phyloP scores from a whole-genome alignment of 2,113 vertebrate species.

The Heloderma charlesbogerti region DNA sequence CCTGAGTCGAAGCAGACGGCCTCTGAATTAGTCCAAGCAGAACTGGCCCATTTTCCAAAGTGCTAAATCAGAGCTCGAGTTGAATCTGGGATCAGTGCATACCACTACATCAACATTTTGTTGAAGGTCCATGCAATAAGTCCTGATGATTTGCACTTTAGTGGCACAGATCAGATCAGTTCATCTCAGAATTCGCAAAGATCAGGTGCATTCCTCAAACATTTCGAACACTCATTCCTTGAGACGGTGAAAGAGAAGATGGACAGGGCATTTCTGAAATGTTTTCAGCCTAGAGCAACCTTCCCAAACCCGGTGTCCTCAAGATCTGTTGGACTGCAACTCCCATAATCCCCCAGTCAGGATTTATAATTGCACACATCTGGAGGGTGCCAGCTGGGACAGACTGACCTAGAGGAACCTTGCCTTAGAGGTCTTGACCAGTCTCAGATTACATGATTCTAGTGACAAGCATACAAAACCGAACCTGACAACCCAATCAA shows the following conservation, averaged over 20 bases:
- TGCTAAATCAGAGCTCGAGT: no score
- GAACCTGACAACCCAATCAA: conserved; percentile 61
- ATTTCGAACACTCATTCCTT: neutral
- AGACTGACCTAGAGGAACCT: no score
- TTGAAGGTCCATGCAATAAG: neutral
- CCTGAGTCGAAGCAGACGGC: no score
- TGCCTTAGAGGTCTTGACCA: neutral
- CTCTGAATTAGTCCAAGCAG: no score
- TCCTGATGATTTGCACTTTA: neutral
- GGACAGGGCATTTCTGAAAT: neutral
- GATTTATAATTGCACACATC: no score
- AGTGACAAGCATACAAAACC: conserved; percentile 10
- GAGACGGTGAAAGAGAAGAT: neutral
- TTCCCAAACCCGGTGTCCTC: neutral
- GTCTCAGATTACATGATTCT: conserved; percentile 16
- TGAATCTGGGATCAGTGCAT: no score
- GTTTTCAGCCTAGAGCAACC: neutral
- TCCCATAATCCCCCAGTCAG: neutral
- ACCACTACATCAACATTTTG: neutral
- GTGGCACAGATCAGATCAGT: neutral
- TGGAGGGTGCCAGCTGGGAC: no score
- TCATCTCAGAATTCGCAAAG: no score
- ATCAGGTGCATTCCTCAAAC: neutral
- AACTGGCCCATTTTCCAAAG: no score
- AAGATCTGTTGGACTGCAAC: neutral